Percentiles rank a stretch among this genome's conserved stretches.
Conservation (phyloP, 2,113 vertebrate species). For the Lophura nycthemera region DNA sequence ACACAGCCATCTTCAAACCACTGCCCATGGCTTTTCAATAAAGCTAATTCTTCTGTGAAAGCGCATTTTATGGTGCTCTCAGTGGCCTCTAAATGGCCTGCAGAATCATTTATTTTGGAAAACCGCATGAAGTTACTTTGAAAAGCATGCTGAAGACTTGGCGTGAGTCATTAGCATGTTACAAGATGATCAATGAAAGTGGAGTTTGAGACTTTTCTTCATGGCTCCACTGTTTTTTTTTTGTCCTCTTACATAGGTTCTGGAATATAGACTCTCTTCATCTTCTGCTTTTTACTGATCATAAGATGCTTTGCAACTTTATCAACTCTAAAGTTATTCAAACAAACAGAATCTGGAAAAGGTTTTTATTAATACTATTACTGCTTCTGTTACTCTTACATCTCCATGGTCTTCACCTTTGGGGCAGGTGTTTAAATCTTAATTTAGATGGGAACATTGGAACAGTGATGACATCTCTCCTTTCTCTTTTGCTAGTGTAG, state of each 20-base stretch:
- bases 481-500: not conserved
- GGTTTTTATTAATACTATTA: not conserved
- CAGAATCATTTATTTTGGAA: not conserved
- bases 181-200: not conserved
- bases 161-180: not conserved
- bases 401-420: not conserved
- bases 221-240: not conserved
- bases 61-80: not conserved
- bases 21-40: not conserved
- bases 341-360: not conserved
- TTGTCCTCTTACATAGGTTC: not conserved
- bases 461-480: not conserved
- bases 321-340: not conserved
- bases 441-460: not conserved
- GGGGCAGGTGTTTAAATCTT: fast-evolving
- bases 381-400: not conserved
- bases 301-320: not conserved
- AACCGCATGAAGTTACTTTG: not conserved
- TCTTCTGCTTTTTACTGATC: not conserved
- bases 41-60: not conserved
- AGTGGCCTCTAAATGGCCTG: not conserved
- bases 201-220: not conserved
- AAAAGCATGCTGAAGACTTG: not conserved
- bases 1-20: not conserved
- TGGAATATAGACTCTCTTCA: not conserved